Evolutionary conservation across 2,888 invertebrate genomes (phyloP), one percentile per base, ranked within the genome.

Genomic region (Taenaris catops): DNA sequence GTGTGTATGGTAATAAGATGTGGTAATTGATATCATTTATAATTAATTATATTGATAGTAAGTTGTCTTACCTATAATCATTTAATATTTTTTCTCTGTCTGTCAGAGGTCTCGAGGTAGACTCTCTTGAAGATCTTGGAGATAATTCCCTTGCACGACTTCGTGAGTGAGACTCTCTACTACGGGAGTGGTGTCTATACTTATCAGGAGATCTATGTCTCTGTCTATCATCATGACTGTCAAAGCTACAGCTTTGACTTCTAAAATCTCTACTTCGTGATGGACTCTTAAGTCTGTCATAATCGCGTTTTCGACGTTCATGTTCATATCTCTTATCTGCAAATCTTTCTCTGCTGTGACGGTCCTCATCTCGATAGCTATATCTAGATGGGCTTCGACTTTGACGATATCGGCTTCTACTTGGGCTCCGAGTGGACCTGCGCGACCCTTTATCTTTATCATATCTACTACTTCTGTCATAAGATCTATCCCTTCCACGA

Each of bases 71-170:
- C 83, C 80, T 80, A 38, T 68, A 84, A 47, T 83, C 81, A 51
- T 73, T 72, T 25, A 86, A 61, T 44, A 86, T 86, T 51, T 78
- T 86, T 42, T 83, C 81, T 25, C 86, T 61, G 29, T 84, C 86
- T 11, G 73, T 65, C 49, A 79, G 42, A 32, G 73, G 67, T 45
- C 66, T 80, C 6, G 53, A 45, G 4, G 46, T 40, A 19, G 61
- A 42, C 33, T 61, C 55, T 4, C 48, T 40, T 0, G 57, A 51
- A 10, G 63, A 56, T 33, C 42, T 27, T n/a, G 48, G 34, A 27
- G 49, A 44, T 3, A 33, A 7, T 27, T 49, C 46, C 6, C 41
- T 37, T 5, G 25, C 29, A 9, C 43, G 25, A 14, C 48, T 46
- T 2, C 29, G 44, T 4, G 49, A 46, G 12, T 27, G 25, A 14